phyloP scores from a whole-genome alignment of 2,888 invertebrate genomes.

The Tetragonula carbonaria region DNA sequence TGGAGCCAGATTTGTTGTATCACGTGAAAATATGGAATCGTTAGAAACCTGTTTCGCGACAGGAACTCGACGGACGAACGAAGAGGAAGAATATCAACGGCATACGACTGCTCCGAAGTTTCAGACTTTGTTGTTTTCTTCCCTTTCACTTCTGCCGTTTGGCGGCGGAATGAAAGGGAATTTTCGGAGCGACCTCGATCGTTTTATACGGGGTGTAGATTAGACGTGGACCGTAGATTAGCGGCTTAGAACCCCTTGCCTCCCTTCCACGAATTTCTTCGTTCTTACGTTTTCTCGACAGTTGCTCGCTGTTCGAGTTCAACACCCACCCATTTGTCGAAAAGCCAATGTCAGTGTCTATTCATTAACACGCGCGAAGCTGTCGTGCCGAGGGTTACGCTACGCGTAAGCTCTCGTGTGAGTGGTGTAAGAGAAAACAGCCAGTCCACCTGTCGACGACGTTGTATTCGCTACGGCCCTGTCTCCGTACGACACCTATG shows the following conservation, averaged over 20 bases:
- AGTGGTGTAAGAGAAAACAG: background rate
- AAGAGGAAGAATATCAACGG: constrained; percentile 22
- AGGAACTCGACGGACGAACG: constrained; percentile 32
- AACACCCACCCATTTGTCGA: background rate
- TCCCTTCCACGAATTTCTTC: constrained; percentile 33
- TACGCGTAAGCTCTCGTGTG: background rate
- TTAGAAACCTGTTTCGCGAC: constrained; percentile 43
- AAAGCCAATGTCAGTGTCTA: no score
- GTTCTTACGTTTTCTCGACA: constrained; percentile 7
- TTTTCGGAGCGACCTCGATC: constrained; percentile 39
- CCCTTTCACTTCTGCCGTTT: background rate
- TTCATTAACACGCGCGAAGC: no score
- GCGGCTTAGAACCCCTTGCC: constrained; percentile 52
- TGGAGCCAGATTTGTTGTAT: constrained; percentile 49
- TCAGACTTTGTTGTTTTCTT: constrained; percentile 15
- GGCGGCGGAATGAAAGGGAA: constrained; percentile 57
- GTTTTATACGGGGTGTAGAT: constrained; percentile 71
- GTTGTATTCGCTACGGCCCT: constrained; percentile 58
- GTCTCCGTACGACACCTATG: constrained; percentile 62
- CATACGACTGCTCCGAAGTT: constrained; percentile 2
- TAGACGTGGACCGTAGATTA: constrained; percentile 72
- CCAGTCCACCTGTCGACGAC: constrained; percentile 52
- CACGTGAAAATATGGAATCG: constrained; percentile 46
- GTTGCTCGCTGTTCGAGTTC: background rate
- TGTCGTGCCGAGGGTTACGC: no score